These are phyloP conservation scores for Platysternon megacephalum DNA, from an alignment of 2,113 vertebrate species.

Conservation along the genomic window DNA sequence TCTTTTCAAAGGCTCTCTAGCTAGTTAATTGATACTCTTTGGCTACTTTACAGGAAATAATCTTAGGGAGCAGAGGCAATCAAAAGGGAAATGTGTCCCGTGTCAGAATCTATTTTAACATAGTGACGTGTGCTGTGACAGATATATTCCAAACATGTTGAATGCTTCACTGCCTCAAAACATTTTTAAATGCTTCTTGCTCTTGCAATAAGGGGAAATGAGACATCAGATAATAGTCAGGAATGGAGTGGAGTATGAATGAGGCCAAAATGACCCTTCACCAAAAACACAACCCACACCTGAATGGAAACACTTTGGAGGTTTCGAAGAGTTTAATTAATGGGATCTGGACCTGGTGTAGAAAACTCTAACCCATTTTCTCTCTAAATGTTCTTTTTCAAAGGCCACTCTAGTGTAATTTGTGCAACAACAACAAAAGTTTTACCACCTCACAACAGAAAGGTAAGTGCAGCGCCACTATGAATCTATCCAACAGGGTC, in stretches of 20 bases:
- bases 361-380: neutral
- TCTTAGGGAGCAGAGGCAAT: neutral
- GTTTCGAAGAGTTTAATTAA: neutral
- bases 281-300: neutral
- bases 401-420: no score
- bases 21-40: neutral
- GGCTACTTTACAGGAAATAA: neutral
- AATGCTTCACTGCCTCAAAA: neutral
- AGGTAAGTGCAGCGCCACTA: no score
- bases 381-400: no score
- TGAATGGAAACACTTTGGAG: neutral
- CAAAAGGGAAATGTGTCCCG: neutral
- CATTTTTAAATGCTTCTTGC: neutral
- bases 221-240: neutral
- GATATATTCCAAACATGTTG: neutral
- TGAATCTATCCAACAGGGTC: no score
- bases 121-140: neutral
- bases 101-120: neutral
- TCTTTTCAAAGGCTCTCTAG: neutral
- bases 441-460: no score
- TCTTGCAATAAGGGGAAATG: neutral
- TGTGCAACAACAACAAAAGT: no score
- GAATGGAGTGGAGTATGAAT: neutral
- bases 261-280: neutral
- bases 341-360: accelerated